phyloP scores from a whole-genome alignment of 2,797 vertebrate species.

The Falco berigora region DNA sequence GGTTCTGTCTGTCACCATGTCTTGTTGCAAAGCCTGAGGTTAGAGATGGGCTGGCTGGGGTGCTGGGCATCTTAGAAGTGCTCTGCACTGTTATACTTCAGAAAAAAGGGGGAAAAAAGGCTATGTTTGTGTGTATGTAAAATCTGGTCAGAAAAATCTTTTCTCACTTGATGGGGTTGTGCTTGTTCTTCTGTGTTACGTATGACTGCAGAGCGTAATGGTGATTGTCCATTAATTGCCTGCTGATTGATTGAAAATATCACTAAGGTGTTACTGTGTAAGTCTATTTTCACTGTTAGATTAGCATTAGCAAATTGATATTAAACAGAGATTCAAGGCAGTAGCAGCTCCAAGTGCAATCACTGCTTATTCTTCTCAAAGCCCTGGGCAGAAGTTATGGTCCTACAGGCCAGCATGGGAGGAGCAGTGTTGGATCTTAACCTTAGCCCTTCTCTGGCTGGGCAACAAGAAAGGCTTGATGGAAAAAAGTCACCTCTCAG shows the following conservation, averaged over 20 bases:
- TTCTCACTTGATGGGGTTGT: not conserved
- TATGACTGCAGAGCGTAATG: not conserved
- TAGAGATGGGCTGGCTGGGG: not conserved
- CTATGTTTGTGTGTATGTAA: not conserved
- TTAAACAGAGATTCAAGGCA: not conserved
- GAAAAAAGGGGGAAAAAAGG: accelerated
- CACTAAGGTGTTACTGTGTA: not conserved
- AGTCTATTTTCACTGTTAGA: not conserved
- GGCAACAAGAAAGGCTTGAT: not conserved
- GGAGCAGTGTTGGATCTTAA: not conserved
- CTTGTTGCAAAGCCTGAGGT: not conserved
- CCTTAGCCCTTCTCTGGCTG: not conserved
- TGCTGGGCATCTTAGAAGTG: not conserved
- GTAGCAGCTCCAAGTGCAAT: not conserved
- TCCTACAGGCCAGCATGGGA: not conserved
- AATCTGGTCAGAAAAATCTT: not conserved
- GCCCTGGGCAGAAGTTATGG: not conserved
- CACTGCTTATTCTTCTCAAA: not conserved
- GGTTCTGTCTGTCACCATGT: not conserved
- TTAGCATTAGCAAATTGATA: not conserved
- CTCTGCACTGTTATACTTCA: not conserved
- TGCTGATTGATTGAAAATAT: not conserved
- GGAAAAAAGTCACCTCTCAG: not conserved
- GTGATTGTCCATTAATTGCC: not conserved
- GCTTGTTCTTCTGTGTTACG: not conserved